Conservation (phyloP, 2,888 invertebrate species). For the Octonoba sinensis region DNA sequence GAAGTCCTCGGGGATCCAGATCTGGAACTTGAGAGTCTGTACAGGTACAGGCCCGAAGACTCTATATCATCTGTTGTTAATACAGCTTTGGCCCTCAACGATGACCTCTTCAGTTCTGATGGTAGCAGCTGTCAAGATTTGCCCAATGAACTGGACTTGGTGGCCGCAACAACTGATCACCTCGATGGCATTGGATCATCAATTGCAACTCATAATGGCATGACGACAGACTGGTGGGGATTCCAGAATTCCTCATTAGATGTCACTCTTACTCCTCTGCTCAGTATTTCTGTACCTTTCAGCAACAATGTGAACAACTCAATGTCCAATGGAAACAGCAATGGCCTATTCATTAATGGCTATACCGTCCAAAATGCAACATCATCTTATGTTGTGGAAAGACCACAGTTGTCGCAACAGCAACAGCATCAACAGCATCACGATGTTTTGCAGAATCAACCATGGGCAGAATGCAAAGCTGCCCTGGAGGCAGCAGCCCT, state of each 20-base stretch:
- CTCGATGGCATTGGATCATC: slow-evolving; percentile 29
- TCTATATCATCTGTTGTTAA: slow-evolving; percentile 61
- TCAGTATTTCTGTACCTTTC: slow-evolving; percentile 64
- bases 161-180: slow-evolving; percentile 26
- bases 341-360: slow-evolving; percentile 32
- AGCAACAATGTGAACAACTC: slow-evolving; percentile 12
- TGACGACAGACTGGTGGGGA: slow-evolving; percentile 64
- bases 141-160: slow-evolving; percentile 58
- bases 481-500: slow-evolving; percentile 66
- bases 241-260: slow-evolving; percentile 58
- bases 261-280: slow-evolving; percentile 59
- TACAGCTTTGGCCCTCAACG: slow-evolving; percentile 57
- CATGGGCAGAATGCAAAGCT: slow-evolving; percentile 67
- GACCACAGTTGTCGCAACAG: slow-evolving; percentile 6
- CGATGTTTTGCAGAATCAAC: slow-evolving; percentile 56
- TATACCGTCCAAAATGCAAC: slow-evolving; percentile 23
- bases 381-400: slow-evolving; percentile 38
- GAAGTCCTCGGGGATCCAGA: slow-evolving; percentile 66
- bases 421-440: slow-evolving; percentile 33
- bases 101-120: slow-evolving; percentile 62
- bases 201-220: slow-evolving; percentile 9
- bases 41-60: slow-evolving; percentile 62
- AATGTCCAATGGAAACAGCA: slow-evolving; percentile 25
- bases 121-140: slow-evolving; percentile 57
- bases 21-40: slow-evolving; percentile 64